phyloP scores from a whole-genome alignment of 1,140 invertebrate genomes.

The Drosophila rufa region DNA sequence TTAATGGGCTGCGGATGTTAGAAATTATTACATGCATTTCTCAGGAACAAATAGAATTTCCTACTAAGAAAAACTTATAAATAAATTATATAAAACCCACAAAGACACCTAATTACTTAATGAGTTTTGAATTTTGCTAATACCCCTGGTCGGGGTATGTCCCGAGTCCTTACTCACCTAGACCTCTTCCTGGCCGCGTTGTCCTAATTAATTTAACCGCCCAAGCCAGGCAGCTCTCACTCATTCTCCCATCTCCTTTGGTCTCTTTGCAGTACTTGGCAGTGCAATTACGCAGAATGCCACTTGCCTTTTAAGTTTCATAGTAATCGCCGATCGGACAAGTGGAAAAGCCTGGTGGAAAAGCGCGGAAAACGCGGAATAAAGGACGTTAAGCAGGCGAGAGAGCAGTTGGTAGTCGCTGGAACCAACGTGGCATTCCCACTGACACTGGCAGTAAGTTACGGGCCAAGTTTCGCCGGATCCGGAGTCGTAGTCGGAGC shows the following conservation, averaged over 20 bases:
- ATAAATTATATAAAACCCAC: too few species aligned
- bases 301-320: slow-evolving; percentile 57
- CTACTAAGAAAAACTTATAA: too few species aligned
- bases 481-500: too few species aligned
- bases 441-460: too few species aligned
- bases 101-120: too few species aligned
- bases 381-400: slow-evolving; percentile 47
- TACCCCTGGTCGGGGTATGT: not conserved
- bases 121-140: not conserved
- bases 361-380: slow-evolving; percentile 40
- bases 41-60: too few species aligned
- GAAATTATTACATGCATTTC: too few species aligned
- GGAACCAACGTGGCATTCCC: too few species aligned
- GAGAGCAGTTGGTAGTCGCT: too few species aligned
- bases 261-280: slow-evolving; percentile 54
- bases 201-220: slow-evolving; percentile 61
- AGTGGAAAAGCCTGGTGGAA: not conserved
- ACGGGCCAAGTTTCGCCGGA: too few species aligned
- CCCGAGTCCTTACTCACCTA: not conserved
- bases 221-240: too few species aligned
- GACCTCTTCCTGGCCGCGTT: slow-evolving; percentile 13
- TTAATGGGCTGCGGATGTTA: too few species aligned
- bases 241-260: not conserved
- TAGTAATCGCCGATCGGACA: slow-evolving; percentile 24
- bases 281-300: slow-evolving; percentile 63